A percentile compares a stretch with the other conserved stretches of the same genome.
Evolutionary conservation across 2,113 vertebrate genomes (phyloP).

Genomic region (Alligator sinensis): DNA sequence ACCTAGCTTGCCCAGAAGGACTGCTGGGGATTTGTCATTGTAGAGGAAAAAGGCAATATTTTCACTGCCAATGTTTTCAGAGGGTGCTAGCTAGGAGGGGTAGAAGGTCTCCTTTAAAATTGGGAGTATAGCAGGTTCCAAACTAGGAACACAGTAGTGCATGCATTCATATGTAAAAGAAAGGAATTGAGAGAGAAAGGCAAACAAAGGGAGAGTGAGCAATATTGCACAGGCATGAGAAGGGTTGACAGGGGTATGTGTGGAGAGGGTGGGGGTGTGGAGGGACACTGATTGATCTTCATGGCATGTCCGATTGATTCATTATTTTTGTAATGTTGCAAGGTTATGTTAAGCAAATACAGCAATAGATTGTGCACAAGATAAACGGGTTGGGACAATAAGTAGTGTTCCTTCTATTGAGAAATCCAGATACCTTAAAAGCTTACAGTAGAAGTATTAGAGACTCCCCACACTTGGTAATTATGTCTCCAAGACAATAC

Average conservation of each 20-base stretch:
- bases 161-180: accelerated
- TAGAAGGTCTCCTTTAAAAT: not conserved
- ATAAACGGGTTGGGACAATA: not conserved
- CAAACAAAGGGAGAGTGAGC: not conserved
- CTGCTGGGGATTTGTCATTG: not conserved
- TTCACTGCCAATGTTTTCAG: not conserved
- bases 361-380: not conserved
- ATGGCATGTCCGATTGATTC: no score
- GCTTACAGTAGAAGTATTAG: not conserved
- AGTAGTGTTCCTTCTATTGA: not conserved
- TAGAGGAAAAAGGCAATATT: not conserved
- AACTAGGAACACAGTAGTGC: accelerated
- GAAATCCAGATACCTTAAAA: not conserved
- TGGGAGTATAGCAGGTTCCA: not conserved
- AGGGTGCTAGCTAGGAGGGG: not conserved
- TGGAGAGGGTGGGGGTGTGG: not conserved
- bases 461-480: not conserved
- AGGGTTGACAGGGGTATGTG: not conserved
- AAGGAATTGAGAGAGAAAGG: not conserved
- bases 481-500: not conserved
- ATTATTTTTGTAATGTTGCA: not conserved
- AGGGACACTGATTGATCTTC: not conserved
- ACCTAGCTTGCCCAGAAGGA: not conserved
- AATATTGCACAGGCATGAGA: not conserved
- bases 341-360: not conserved